phyloP scores from a whole-genome alignment of 1,140 invertebrate species.

The Ptiloglossa arizonensis region DNA sequence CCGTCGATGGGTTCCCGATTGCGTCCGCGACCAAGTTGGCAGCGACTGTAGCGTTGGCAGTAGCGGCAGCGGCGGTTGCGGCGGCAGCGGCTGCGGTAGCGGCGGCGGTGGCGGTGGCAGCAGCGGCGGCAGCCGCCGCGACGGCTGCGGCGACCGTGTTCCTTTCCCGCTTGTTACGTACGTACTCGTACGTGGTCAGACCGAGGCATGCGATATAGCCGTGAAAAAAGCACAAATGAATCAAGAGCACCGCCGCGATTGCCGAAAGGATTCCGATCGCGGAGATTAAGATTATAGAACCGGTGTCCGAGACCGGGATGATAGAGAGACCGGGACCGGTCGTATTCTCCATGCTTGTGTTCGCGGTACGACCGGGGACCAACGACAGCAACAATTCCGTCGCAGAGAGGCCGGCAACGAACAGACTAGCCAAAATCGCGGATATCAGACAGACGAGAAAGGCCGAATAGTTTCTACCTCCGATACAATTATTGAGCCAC shows the following conservation, averaged over 20 bases:
- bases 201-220: constrained; percentile 92
- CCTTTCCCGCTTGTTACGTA: constrained; percentile 83
- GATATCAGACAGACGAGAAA: constrained; percentile 94
- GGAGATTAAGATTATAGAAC: constrained; percentile 86
- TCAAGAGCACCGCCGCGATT: constrained; percentile 89
- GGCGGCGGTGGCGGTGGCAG: constrained; percentile 51
- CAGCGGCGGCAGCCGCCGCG: constrained; percentile 36
- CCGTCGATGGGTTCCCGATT: neutral
- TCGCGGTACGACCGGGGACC: neutral
- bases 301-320: constrained; percentile 82
- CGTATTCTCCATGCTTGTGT: constrained; percentile 72
- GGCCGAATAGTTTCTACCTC: constrained; percentile 92
- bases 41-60: neutral
- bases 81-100: constrained; percentile 32
- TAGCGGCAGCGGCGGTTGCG: constrained; percentile 15
- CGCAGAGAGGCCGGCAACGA: constrained; percentile 87
- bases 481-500: constrained; percentile 98
- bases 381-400: constrained; percentile 84
- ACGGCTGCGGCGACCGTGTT: neutral
- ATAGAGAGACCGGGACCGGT: constrained; percentile 78
- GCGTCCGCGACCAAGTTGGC: neutral
- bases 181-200: constrained; percentile 95
- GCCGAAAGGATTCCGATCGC: constrained; percentile 87
- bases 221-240: constrained; percentile 95
- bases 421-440: constrained; percentile 88